Conservation (phyloP, 2,797 vertebrate genomes). For the Nannoperca australis region DNA sequence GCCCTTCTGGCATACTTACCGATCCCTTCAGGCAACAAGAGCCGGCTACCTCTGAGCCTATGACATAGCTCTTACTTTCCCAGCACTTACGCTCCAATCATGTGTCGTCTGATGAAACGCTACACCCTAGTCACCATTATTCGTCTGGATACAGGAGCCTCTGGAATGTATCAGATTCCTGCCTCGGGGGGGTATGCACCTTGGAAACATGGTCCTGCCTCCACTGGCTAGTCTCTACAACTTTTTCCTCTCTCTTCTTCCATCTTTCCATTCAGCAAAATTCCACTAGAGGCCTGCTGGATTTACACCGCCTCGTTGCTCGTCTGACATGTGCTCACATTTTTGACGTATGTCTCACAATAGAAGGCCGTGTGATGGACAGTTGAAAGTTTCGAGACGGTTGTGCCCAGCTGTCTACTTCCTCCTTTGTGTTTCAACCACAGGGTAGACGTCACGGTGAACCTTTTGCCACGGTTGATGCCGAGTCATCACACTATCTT, state of each 20-base stretch:
- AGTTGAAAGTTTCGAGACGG: conserved; percentile 40
- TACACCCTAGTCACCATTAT: conserved; percentile 82
- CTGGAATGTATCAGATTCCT: conserved; percentile 84
- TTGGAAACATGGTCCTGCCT: conserved; percentile 77
- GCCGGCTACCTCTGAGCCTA: conserved; percentile 62
- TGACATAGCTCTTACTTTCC: conserved; percentile 81
- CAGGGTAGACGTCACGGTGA: conserved; percentile 34
- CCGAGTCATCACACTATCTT: not conserved
- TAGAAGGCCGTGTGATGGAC: conserved; percentile 34
- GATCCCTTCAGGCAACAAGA: conserved; percentile 71
- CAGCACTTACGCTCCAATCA: conserved; percentile 78
- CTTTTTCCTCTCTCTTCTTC: conserved; percentile 10
- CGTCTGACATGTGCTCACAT: conserved; percentile 57
- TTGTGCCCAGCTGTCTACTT: conserved; percentile 37
- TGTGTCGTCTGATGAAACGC: conserved; percentile 81
- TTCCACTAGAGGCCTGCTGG: conserved; percentile 67
- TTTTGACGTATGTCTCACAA: conserved; percentile 51
- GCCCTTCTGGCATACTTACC: conserved; percentile 64
- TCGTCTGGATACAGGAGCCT: conserved; percentile 79
- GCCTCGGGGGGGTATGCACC: conserved; percentile 77
- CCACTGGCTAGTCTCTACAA: conserved; percentile 53
- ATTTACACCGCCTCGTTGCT: conserved; percentile 53
- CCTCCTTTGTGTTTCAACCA: conserved; percentile 24
- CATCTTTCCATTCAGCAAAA: conserved; percentile 67
- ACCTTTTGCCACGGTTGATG: conserved; percentile 9